phyloP scores from a whole-genome alignment of 2,113 vertebrate genomes.

The Paramormyrops kingsleyae region DNA sequence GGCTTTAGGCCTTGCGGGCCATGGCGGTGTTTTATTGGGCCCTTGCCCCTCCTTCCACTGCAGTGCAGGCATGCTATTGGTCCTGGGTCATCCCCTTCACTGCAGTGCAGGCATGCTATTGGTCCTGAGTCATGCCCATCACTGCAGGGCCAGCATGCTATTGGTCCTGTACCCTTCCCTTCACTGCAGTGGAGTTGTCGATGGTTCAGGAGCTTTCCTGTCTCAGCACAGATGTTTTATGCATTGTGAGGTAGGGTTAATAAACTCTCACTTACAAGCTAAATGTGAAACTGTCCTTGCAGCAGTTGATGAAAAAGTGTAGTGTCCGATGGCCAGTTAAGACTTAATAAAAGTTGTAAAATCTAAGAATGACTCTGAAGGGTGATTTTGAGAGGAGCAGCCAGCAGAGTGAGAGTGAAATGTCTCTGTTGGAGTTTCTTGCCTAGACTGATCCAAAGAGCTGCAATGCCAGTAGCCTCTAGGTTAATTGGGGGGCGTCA shows the following conservation, averaged over 20 bases:
- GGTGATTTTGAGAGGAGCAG: not conserved
- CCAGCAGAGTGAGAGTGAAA: not conserved
- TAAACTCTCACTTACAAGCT: not conserved
- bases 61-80: not conserved
- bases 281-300: not conserved
- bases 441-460: not conserved
- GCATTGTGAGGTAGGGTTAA: not conserved
- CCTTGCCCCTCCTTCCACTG: not conserved
- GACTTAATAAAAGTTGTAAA: not conserved
- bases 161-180: not conserved
- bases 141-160: not conserved
- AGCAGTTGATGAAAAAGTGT: not conserved
- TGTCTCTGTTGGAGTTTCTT: not conserved
- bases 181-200: not conserved
- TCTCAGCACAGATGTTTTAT: not conserved
- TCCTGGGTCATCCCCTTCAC: no score
- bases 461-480: not conserved
- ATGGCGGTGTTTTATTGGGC: not conserved
- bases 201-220: not conserved
- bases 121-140: not conserved
- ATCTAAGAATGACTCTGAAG: not conserved
- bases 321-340: not conserved
- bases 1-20: not conserved
- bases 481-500: not conserved
- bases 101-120: not conserved